A percentile compares a stretch with the other conserved stretches of the same genome.
Evolutionary conservation across 2,888 invertebrate species (phyloP).

Genomic region (Boloria euphrosyne): DNA sequence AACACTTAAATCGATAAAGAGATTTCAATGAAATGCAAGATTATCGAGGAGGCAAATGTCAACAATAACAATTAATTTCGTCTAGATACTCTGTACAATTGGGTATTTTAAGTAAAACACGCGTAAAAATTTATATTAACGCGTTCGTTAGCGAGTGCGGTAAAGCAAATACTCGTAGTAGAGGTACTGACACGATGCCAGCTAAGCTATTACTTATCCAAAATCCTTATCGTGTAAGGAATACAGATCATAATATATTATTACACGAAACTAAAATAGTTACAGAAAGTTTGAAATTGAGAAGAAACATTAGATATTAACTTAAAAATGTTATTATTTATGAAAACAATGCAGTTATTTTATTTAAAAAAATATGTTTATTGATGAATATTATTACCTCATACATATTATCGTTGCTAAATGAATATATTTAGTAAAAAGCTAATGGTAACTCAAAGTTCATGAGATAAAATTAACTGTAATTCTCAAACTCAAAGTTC

Average conservation of each 20-base stretch:
- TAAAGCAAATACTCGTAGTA: neutral
- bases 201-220: slow-evolving; percentile 43
- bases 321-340: neutral
- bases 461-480: too few species aligned
- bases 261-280: slow-evolving; percentile 4
- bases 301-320: slow-evolving; percentile 2
- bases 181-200: slow-evolving; percentile 44
- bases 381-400: too few species aligned
- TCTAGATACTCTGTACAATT: too few species aligned
- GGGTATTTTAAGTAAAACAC: too few species aligned
- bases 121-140: neutral
- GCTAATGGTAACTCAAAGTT: too few species aligned
- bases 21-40: too few species aligned
- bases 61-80: too few species aligned
- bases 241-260: slow-evolving; percentile 36
- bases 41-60: too few species aligned
- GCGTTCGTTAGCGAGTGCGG: neutral
- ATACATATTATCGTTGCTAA: too few species aligned
- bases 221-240: slow-evolving; percentile 26
- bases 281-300: neutral
- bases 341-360: neutral
- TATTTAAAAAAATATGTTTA: neutral
- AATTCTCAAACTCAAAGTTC: too few species aligned
- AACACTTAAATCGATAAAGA: too few species aligned
- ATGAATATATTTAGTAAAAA: too few species aligned